phyloP scores from a whole-genome alignment of 1,140 invertebrate species.

The Pantala flavescens region DNA sequence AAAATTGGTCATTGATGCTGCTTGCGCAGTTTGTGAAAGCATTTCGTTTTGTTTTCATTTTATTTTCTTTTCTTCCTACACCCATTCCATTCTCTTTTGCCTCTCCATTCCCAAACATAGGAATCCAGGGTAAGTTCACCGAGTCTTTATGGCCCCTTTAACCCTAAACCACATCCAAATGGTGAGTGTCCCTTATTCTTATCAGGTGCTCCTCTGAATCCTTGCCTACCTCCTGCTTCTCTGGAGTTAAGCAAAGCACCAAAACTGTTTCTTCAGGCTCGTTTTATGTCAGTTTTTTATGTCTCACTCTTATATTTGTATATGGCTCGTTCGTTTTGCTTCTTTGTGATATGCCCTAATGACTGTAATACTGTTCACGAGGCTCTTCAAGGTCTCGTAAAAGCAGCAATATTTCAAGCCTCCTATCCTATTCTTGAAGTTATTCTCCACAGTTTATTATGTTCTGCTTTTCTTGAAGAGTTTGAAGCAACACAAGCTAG shows the following conservation, averaged over 20 bases:
- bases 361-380: background rate
- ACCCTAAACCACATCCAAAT: background rate
- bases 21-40: background rate
- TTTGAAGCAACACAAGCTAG: too few relatives aligned
- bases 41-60: conserved; percentile 7
- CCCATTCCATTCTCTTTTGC: background rate
- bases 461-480: too few relatives aligned
- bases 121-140: background rate
- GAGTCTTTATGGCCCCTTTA: background rate
- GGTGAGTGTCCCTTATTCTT: background rate
- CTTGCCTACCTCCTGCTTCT: background rate
- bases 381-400: conserved; percentile 7
- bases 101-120: background rate
- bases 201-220: background rate
- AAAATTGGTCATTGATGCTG: too few relatives aligned
- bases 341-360: background rate
- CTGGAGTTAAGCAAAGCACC: conserved; percentile 7
- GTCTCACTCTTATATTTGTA: conserved; percentile 2
- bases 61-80: background rate
- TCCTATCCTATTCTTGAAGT: too few relatives aligned
- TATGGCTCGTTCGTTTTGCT: conserved; percentile 9
- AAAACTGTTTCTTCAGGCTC: background rate
- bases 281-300: background rate
- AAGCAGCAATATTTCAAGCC: background rate
- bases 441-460: too few relatives aligned